A percentile compares a stretch with the other conserved stretches of the same genome.
phyloP scores from a whole-genome alignment of 2,797 vertebrate genomes.

The Rhabdophis nuchalis region DNA sequence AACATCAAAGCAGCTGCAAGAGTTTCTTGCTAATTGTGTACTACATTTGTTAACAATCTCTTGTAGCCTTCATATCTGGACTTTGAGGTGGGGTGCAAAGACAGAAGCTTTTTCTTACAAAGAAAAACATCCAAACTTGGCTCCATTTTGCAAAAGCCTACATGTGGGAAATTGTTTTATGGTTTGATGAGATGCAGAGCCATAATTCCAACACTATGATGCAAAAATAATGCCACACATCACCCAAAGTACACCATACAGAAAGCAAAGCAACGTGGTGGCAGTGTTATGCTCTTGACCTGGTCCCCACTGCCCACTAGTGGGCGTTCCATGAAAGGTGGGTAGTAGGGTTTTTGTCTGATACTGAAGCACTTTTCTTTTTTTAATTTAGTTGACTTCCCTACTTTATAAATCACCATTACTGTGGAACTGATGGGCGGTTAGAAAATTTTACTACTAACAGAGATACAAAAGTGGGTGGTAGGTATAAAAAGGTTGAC shows the following conservation, averaged over 20 bases:
- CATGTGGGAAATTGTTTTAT: background rate
- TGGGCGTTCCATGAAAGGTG: too few species aligned
- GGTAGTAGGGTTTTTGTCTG: too few species aligned
- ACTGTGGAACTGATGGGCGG: too few species aligned
- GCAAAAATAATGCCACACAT: background rate
- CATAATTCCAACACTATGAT: background rate
- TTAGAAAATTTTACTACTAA: too few species aligned
- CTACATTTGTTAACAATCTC: background rate
- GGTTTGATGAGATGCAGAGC: background rate
- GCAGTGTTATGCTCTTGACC: background rate
- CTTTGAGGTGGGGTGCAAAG: background rate
- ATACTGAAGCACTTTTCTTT: too few species aligned
- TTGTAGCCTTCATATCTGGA: background rate
- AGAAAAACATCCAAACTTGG: background rate
- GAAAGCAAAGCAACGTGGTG: background rate
- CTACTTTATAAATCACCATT: too few species aligned
- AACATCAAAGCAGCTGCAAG: background rate
- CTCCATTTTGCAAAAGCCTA: background rate
- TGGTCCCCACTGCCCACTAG: too few species aligned
- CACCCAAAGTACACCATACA: background rate
- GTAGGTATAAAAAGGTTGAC: too few species aligned
- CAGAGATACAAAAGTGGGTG: too few species aligned
- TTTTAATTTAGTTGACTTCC: too few species aligned
- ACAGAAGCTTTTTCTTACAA: background rate
- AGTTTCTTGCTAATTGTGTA: background rate